Conservation (phyloP, 2,797 vertebrate genomes). For the Oreochromis mossambicus region DNA sequence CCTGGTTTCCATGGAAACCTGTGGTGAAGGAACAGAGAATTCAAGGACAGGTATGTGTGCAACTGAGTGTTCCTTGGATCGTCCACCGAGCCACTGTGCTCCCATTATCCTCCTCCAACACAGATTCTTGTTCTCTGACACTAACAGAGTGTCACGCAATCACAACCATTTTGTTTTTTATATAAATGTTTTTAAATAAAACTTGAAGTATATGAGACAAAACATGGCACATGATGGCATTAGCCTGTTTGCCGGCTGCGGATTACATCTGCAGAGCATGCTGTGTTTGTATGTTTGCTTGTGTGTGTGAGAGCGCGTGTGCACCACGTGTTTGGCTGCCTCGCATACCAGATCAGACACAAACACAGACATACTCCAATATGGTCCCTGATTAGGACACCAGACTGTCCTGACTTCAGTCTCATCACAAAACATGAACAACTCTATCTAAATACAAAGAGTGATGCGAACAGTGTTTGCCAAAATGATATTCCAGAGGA, state of each 20-base stretch:
- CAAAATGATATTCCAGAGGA: background rate
- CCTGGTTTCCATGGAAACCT: constrained; percentile 79
- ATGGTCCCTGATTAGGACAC: constrained; percentile 41
- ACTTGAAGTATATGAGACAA: background rate
- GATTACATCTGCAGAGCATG: constrained; percentile 54
- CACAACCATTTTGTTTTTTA: background rate
- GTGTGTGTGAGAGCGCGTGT: background rate
- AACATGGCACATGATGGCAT: constrained; percentile 17
- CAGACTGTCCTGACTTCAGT: constrained; percentile 49
- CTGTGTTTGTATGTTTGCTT: constrained; percentile 30
- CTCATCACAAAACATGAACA: constrained; percentile 29
- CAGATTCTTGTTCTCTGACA: background rate
- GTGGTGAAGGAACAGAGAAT: constrained; percentile 66
- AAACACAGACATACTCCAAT: constrained; percentile 65
- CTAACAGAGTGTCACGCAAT: background rate
- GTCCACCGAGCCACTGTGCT: constrained; percentile 32
- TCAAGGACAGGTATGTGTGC: constrained; percentile 81
- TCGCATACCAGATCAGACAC: constrained; percentile 42
- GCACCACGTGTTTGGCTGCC: constrained; percentile 53
- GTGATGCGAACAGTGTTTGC: background rate
- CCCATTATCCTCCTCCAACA: constrained; percentile 20
- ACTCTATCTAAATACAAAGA: constrained; percentile 6
- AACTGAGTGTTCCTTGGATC: constrained; percentile 69
- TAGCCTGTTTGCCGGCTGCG: constrained; percentile 19
- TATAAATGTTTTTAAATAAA: background rate